Base-by-base conservation (phyloP, 53 echinoderm and acorn worm genomes). In the Pentamera pediparva region DNA sequence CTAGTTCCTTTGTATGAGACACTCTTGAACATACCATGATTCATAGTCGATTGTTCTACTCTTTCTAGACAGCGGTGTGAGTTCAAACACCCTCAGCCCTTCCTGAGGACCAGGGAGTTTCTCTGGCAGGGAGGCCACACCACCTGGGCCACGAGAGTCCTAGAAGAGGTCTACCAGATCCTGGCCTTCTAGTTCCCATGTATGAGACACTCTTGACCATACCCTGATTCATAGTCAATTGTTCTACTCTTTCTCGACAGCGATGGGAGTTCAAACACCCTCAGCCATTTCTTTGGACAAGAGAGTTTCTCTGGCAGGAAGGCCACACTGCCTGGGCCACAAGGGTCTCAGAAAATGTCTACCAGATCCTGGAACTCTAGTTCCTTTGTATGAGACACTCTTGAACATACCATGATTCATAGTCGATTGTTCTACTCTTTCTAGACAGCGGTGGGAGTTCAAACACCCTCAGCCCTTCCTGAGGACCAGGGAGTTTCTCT, bases 381-480 rank as follows among this genome's bases (percentile, higher is more conserved):
- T n/a, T n/a, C n/a, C n/a, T n/a, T n/a, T n/a, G n/a, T n/a, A n/a
- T n/a, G n/a, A n/a, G n/a, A n/a, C n/a, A 45, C 47, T 45, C 13
- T 15, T 15, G 47, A 45, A 12, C 12, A 45, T 15, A 45, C 1
- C 47, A 12, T 45, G 47, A 15, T 1, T 15, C 1, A 50, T 93
- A 93, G 35, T 18, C 17, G 20, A 63, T 1, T 19, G 31, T 30
- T 30, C 31, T 35, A 63, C 32, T 35, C n/a, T 35, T 24, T 20
- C 34, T 13, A 20, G 1, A 22, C 64, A 26, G 10, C 34, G 30
- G 20, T 1, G 15, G 94, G 94, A 93, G 71, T 93, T 93, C 85
- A 93, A 93, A 64, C 94, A 93, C 61, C 94, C 94, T 0, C 94
- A 93, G 73, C 94, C 94, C 15, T 93, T 93, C 87, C 76, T 93